phyloP scores from a whole-genome alignment of 2,888 invertebrate species.

The Tillus elongatus region DNA sequence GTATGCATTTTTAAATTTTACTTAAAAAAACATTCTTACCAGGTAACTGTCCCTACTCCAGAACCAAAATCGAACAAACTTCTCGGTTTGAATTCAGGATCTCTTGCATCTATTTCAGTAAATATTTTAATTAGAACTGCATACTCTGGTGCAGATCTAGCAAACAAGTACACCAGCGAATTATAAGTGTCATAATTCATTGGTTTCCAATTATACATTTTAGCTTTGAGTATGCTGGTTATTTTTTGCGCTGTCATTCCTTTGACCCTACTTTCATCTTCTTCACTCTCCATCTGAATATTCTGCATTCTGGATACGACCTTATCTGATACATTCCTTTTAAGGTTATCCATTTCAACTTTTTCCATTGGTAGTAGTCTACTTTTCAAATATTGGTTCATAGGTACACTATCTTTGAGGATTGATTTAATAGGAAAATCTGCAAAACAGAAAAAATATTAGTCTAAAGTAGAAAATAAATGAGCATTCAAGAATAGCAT shows the following conservation, averaged over 20 bases:
- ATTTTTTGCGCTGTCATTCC: constrained; percentile 48
- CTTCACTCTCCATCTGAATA: constrained; percentile 36
- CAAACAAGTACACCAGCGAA: constrained; percentile 60
- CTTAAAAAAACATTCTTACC: constrained; percentile 42
- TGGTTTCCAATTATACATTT: constrained; percentile 65
- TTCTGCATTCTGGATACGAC: constrained; percentile 30
- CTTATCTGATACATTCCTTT: constrained; percentile 38
- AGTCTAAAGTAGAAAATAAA: no score
- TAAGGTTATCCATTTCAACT: constrained; percentile 43
- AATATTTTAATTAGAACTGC: constrained; percentile 61
- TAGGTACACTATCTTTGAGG: constrained; percentile 44
- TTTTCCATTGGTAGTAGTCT: constrained; percentile 59
- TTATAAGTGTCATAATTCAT: constrained; percentile 58
- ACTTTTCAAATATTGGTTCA: constrained; percentile 52
- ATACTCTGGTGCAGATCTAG: constrained; percentile 66
- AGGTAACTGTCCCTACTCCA: constrained; percentile 77
- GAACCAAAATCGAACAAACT: constrained; percentile 87
- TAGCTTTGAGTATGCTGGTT: constrained; percentile 48
- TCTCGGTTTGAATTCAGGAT: constrained; percentile 61
- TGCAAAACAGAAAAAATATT: constrained; percentile 28
- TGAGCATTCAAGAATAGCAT: no score
- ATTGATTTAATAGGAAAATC: constrained; percentile 53
- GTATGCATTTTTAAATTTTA: no score
- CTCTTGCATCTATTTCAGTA: constrained; percentile 57
- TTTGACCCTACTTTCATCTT: constrained; percentile 41